phyloP scores from a whole-genome alignment of 2,797 vertebrate genomes.

The Fratercula arctica region DNA sequence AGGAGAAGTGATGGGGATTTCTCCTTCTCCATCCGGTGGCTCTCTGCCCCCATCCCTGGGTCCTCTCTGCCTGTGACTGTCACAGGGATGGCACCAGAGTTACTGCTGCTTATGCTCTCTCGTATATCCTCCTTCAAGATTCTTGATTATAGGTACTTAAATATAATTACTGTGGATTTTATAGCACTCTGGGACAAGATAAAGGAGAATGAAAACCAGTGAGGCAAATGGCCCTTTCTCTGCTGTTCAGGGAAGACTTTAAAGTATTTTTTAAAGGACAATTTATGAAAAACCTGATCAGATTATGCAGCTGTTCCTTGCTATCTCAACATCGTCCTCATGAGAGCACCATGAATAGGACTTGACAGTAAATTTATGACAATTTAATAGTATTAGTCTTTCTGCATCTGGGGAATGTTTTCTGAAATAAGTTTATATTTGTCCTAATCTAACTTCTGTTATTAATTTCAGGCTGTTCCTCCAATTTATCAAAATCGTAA shows the following conservation, averaged over 20 bases:
- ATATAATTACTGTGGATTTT: constrained; percentile 46
- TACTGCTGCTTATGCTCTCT: not conserved
- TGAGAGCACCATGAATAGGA: not conserved
- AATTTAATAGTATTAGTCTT: constrained; percentile 1
- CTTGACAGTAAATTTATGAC: constrained; percentile 6
- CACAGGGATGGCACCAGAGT: not conserved
- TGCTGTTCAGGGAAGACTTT: not conserved
- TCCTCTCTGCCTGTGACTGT: not conserved
- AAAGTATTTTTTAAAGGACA: not conserved
- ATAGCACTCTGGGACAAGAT: constrained; percentile 26
- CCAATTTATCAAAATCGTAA: not conserved
- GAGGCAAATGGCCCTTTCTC: not conserved
- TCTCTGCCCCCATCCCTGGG: not conserved
- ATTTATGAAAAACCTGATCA: constrained; percentile 43
- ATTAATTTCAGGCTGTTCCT: not conserved
- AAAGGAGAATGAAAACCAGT: constrained; percentile 26
- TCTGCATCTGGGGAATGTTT: not conserved
- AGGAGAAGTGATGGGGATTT: not conserved
- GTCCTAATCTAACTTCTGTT: not conserved
- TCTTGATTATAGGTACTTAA: constrained; percentile 30
- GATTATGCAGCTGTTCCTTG: constrained; percentile 16
- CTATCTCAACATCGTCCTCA: constrained; percentile 4
- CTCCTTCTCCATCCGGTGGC: fast-evolving
- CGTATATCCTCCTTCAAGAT: not conserved
- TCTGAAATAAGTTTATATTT: not conserved